Percentiles rank a stretch among this genome's conserved stretches.
phyloP scores from a whole-genome alignment of 2,113 vertebrate species.

The Podarcis muralis region DNA sequence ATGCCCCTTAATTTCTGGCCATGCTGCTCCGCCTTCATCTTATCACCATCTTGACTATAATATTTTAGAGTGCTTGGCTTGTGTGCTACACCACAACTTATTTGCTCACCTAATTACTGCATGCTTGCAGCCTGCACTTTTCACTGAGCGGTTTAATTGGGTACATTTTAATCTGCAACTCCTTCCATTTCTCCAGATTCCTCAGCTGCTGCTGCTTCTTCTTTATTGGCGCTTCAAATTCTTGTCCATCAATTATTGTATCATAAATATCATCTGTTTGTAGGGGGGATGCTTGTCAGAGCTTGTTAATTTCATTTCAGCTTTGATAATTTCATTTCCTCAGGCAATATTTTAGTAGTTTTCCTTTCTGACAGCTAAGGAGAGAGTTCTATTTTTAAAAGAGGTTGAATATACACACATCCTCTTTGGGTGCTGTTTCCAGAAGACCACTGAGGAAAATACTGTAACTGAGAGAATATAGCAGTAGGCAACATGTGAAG shows the following conservation, averaged over 20 bases:
- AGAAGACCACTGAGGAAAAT: background rate
- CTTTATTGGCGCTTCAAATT: background rate
- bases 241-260: background rate
- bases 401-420: background rate
- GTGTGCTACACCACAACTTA: background rate
- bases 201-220: background rate
- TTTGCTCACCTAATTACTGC: background rate
- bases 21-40: background rate
- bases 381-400: background rate
- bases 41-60: background rate
- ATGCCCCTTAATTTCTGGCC: background rate
- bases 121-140: background rate
- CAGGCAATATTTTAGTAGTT: background rate
- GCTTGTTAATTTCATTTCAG: constrained; percentile 13
- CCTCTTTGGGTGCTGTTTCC: background rate
- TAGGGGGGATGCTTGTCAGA: background rate
- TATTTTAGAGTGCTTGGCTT: background rate
- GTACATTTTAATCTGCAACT: background rate
- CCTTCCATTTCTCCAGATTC: background rate
- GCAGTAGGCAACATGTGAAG: fast-evolving
- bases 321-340: constrained; percentile 7
- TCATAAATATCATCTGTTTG: background rate
- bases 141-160: background rate
- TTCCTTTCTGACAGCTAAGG: background rate
- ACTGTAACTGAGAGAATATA: fast-evolving